Evolutionary conservation across 2,888 invertebrate genomes (phyloP), one percentile per base, ranked within the genome.

Genomic region (Agapostemon virescens): DNA sequence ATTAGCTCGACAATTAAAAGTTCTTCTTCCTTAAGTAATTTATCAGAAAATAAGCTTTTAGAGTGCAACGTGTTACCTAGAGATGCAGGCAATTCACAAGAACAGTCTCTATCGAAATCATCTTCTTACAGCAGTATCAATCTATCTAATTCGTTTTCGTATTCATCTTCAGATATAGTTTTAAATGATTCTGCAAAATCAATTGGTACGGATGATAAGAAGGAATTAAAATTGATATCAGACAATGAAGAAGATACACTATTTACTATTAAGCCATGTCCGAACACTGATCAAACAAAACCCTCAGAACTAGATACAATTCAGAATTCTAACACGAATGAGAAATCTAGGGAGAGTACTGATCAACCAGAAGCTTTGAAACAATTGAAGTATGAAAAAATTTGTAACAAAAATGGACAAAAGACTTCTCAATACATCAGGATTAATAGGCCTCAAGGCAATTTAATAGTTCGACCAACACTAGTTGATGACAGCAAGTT

Each of bases 401-500:
- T 11, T 0, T 15, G 33, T 63, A 63, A 23, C 4, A 73, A n/a
- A 17, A 52, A 71, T 42, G 73, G 63, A 40, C 68, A 69, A 52
- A 69, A 61, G 11, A 11, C 36, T 33, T 23, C 11, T 55, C 66
- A 40, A 49, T 20, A n/a, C 6, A n/a, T 30, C 13, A 74, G 42
- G 30, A 69, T 52, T 17, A 68, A 38, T 17, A 66, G 17, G 40
- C 26, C 38, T 5, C 74, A 45, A 23, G 26, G n/a, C 23, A 63
- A n/a, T 36, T 3, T 52, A 6, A 30, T 23, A 17, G 30, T 58
- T 7, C 72, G 78, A 63, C 79, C 87, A 33, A 84, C 81, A 26
- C 38, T 87, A 9, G 61, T 23, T 0, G 84, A 91, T 7, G 92
- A 92, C 49, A 90, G 89, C 52, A 89, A 78, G 84, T 85, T 90